Conservation (phyloP, 2,888 invertebrate species). For the Globia sparganii region DNA sequence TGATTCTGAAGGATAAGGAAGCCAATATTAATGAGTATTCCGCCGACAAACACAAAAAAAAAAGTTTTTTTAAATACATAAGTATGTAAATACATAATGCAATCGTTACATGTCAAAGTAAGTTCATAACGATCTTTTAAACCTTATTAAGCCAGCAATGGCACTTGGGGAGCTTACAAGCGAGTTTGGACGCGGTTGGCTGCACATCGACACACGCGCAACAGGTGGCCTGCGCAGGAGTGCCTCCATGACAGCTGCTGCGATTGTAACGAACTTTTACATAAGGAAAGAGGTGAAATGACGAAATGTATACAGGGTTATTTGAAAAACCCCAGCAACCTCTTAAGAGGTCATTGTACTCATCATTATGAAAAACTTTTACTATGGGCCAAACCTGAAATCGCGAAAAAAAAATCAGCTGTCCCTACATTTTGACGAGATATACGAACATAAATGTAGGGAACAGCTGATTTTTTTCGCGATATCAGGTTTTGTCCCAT, state of each 20-base stretch:
- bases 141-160: background rate
- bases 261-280: slow-evolving; percentile 58
- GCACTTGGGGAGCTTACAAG: slow-evolving; percentile 34
- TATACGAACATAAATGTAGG: no score
- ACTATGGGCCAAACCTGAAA: no score
- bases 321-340: no score
- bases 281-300: slow-evolving; percentile 28
- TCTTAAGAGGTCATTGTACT: no score
- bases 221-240: slow-evolving; percentile 71
- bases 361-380: no score
- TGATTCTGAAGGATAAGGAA: background rate
- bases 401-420: no score
- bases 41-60: background rate
- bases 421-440: no score
- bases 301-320: no score
- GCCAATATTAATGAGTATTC: background rate
- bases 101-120: background rate
- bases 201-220: slow-evolving; percentile 65
- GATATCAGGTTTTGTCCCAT: no score
- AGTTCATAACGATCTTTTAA: slow-evolving; percentile 7
- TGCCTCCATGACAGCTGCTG: slow-evolving; percentile 63
- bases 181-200: slow-evolving; percentile 46
- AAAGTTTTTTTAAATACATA: background rate
- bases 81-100: no score
- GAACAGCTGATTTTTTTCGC: no score